Conservation (phyloP, 2,113 vertebrate genomes). For the Platanista minor region DNA sequence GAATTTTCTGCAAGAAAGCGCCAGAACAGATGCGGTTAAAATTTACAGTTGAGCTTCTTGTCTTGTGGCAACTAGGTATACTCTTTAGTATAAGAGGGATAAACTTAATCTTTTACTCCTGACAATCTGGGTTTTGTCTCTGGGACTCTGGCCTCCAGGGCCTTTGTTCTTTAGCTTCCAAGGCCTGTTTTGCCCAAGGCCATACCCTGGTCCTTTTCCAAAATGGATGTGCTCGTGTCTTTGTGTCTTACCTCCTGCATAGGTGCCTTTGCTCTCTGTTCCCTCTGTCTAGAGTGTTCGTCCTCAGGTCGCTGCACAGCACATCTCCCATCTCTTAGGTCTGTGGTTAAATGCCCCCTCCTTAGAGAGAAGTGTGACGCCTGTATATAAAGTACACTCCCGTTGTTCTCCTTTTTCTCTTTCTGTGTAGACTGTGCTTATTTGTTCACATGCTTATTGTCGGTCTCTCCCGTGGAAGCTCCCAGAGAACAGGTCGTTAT, state of each 20-base stretch:
- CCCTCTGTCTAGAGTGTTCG: neutral
- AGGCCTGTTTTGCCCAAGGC: neutral
- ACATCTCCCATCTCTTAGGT: neutral
- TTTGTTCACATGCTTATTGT: neutral
- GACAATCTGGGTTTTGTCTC: neutral
- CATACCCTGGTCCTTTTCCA: neutral
- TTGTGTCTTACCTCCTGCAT: neutral
- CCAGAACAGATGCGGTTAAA: neutral
- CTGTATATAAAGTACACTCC: neutral
- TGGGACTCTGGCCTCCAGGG: neutral
- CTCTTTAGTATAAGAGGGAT: neutral
- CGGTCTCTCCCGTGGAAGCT: neutral
- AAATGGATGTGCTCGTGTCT: neutral
- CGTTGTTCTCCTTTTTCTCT: neutral
- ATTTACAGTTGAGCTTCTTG: neutral
- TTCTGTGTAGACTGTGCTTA: neutral
- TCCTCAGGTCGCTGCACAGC: neutral
- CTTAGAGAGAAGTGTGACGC: neutral
- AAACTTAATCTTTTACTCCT: neutral
- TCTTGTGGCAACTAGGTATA: neutral
- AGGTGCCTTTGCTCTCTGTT: neutral
- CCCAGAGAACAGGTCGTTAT: neutral
- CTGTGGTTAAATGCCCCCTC: neutral
- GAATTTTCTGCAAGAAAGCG: neutral
- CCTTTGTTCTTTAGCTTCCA: neutral